A percentile compares a stretch with the other conserved stretches of the same genome.
Conservation (phyloP, 2,113 vertebrate species). For the Rhinopomastus cyanomelas region DNA sequence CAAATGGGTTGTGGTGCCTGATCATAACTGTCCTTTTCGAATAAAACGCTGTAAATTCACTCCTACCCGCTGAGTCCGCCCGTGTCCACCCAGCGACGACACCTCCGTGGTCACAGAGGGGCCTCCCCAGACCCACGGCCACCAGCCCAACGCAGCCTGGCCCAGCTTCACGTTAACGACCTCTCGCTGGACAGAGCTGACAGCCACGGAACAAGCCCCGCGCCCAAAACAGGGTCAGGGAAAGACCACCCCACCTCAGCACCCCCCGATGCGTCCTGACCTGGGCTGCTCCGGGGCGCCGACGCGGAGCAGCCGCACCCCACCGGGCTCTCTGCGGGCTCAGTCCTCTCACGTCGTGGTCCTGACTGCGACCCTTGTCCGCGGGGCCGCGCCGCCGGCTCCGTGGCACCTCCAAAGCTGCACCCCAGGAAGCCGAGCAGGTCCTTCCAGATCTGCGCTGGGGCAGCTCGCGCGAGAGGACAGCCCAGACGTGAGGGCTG, state of each 20-base stretch:
- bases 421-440: neutral
- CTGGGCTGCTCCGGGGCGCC: neutral
- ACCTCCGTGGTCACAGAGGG: neutral
- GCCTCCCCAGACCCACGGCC: neutral
- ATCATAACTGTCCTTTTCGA: neutral
- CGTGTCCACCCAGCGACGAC: neutral
- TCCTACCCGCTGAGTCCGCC: neutral
- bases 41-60: neutral
- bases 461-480: neutral
- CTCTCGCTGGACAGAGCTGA: neutral
- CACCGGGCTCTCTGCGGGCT: neutral
- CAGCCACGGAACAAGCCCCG: neutral
- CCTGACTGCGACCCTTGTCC: neutral
- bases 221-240: neutral
- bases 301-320: neutral
- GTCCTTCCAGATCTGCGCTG: neutral
- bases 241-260: neutral
- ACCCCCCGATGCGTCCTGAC: neutral
- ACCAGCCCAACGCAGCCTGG: neutral
- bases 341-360: neutral
- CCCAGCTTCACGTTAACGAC: accelerated
- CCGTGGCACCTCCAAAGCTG: neutral
- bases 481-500: neutral
- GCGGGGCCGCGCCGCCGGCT: neutral
- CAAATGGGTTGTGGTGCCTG: neutral